Evolutionary conservation across 1,140 invertebrate genomes (phyloP).

Genomic region (Aphidius gifuensis): DNA sequence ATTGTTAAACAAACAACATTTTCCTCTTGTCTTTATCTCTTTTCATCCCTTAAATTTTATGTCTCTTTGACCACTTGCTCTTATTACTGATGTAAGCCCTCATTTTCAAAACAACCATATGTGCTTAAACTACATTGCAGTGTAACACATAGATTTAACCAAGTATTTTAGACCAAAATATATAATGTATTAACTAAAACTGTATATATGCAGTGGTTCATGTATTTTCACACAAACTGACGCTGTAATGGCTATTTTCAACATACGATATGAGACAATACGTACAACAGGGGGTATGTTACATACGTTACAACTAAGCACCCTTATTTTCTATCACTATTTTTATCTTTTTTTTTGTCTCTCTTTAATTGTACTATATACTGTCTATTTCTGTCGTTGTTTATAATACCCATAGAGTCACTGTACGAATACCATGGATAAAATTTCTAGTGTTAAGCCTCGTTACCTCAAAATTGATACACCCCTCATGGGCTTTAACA

Average conservation of each 20-base stretch:
- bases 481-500: too few species aligned
- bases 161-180: background rate
- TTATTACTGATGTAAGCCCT: too few species aligned
- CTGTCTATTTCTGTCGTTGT: background rate
- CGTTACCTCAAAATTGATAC: background rate
- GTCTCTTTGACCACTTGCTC: too few species aligned
- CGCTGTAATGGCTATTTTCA: conserved; percentile 11
- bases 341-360: too few species aligned
- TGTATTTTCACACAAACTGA: conserved; percentile 13
- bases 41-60: too few species aligned
- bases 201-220: conserved; percentile 8
- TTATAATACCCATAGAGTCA: background rate
- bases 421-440: too few species aligned
- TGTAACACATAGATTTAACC: too few species aligned
- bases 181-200: background rate
- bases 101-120: background rate
- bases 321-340: background rate
- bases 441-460: background rate
- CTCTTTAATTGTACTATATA: too few species aligned
- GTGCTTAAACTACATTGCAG: conserved; percentile 4
- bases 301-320: conserved; percentile 9
- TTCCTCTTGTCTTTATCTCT: too few species aligned
- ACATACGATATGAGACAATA: background rate
- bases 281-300: background rate
- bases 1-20: too few species aligned